These are phyloP conservation scores for Phorcus lineatus DNA, from an alignment of 2,888 invertebrate genomes.

Conservation along the genomic window DNA sequence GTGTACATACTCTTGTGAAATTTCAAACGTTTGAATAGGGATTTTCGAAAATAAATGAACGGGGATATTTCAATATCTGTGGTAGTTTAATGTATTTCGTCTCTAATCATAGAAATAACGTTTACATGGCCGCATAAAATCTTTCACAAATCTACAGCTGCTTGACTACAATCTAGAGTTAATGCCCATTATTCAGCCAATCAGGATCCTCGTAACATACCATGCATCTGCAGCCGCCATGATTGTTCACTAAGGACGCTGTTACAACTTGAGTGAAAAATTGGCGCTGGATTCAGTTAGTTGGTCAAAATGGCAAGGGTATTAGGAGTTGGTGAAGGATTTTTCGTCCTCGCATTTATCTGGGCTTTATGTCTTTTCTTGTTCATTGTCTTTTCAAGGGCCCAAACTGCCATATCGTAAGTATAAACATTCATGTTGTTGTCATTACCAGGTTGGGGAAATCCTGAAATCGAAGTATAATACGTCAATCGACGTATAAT, in stretches of 20 bases:
- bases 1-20: too few relatives aligned
- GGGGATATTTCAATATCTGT: too few relatives aligned
- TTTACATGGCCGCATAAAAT: too few relatives aligned
- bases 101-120: too few relatives aligned
- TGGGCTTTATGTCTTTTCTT: constrained; percentile 63
- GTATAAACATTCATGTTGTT: constrained; percentile 33
- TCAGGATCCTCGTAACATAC: not conserved
- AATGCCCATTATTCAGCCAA: constrained; percentile 15
- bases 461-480: too few relatives aligned
- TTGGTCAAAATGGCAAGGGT: constrained; percentile 51
- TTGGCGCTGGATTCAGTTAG: not conserved
- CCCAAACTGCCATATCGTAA: constrained; percentile 64
- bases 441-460: too few relatives aligned
- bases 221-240: not conserved
- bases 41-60: too few relatives aligned
- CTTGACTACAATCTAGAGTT: not conserved
- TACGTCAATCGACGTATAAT: too few relatives aligned
- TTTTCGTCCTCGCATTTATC: constrained; percentile 64
- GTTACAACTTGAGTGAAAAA: constrained; percentile 20
- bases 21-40: too few relatives aligned
- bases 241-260: constrained; percentile 33
- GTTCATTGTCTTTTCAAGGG: constrained; percentile 61
- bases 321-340: constrained; percentile 65
- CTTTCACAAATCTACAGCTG: not conserved
- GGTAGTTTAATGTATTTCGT: too few relatives aligned